Evolutionary conservation across 2,888 invertebrate genomes (phyloP).

Genomic region (Drosophila macrospina): DNA sequence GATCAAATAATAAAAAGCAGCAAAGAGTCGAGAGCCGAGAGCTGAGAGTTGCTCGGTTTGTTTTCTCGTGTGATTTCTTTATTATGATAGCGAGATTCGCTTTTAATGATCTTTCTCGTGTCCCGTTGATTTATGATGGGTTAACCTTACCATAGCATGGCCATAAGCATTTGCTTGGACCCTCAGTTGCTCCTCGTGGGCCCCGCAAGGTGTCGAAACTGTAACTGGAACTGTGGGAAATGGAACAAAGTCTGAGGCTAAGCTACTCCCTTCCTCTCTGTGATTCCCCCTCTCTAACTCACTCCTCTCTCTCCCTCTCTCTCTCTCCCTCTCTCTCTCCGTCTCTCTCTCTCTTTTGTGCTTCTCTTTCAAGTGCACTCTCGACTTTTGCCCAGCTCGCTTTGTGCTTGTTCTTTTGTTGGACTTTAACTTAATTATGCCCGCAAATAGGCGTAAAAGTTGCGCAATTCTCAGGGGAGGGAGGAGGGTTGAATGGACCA

Average conservation of each 20-base stretch:
- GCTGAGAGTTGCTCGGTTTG: constrained; percentile 42
- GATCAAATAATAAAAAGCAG: constrained; percentile 76
- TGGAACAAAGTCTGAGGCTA: constrained; percentile 33
- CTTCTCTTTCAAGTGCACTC: constrained; percentile 53
- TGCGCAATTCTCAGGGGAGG: constrained; percentile 63
- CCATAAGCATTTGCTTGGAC: background rate
- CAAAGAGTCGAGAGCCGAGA: constrained; percentile 19
- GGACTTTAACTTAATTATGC: constrained; percentile 75
- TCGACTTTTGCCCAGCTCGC: constrained; percentile 67
- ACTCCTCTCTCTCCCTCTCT: background rate
- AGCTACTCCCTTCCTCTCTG: constrained; percentile 1
- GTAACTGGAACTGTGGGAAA: constrained; percentile 68
- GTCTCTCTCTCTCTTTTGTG: constrained; percentile 15
- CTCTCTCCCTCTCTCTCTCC: background rate
- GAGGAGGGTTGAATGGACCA: constrained; percentile 1
- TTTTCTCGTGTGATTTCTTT: constrained; percentile 82
- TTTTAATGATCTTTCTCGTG: constrained; percentile 75
- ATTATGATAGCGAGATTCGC: constrained; percentile 78
- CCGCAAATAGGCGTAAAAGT: constrained; percentile 79
- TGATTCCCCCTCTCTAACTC: background rate
- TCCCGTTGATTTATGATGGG: constrained; percentile 74
- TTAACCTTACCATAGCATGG: constrained; percentile 46
- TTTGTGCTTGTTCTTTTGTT: constrained; percentile 62
- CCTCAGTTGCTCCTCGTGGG: constrained; percentile 4
- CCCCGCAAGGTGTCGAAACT: constrained; percentile 76